A percentile compares a stretch with the other conserved stretches of the same genome.
Evolutionary conservation across 2,113 vertebrate species (phyloP).

Genomic region (Pelodiscus sinensis): DNA sequence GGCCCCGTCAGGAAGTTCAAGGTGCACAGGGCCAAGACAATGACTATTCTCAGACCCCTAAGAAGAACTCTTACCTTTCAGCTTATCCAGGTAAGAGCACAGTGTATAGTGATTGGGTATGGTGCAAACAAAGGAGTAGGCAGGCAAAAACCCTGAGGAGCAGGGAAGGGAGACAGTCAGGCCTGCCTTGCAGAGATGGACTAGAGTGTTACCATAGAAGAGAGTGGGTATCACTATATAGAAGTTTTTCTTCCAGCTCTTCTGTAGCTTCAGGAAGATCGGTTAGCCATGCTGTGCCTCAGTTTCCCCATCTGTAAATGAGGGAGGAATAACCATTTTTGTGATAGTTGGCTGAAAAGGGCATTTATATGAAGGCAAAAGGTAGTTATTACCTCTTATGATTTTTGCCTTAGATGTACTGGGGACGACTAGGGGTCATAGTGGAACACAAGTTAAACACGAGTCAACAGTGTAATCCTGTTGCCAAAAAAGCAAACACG

Average conservation of each 20-base stretch:
- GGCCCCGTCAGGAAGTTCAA: slow-evolving; percentile 39
- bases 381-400: not conserved
- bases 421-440: no score
- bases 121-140: accelerated
- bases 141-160: not conserved
- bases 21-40: slow-evolving; percentile 47
- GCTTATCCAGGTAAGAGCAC: slow-evolving; percentile 74
- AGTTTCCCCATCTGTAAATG: accelerated
- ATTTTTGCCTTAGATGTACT: accelerated
- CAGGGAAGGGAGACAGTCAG: not conserved
- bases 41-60: slow-evolving; percentile 64
- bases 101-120: not conserved
- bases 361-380: not conserved
- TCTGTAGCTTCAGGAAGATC: not conserved
- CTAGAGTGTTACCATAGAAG: not conserved
- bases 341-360: not conserved
- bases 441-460: no score
- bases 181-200: not conserved
- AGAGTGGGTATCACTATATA: not conserved
- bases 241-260: not conserved
- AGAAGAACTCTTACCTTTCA: slow-evolving; percentile 40
- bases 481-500: no score
- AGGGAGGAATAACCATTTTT: not conserved
- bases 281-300: accelerated
- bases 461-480: no score